Conservation (phyloP, 2,797 vertebrate genomes). For the Darevskia mixta region DNA sequence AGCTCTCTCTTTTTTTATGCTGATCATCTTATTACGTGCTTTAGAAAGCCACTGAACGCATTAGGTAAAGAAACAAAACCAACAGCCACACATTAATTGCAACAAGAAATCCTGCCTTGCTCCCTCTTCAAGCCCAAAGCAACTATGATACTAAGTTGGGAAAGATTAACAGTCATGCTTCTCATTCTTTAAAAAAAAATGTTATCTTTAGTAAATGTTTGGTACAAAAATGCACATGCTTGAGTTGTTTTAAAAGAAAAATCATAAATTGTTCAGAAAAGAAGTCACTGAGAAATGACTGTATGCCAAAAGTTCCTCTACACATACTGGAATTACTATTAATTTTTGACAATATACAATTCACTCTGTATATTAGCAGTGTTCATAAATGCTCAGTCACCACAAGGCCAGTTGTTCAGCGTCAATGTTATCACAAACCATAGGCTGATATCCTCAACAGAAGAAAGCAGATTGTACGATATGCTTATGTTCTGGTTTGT, state of each 20-base stretch:
- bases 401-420: background rate
- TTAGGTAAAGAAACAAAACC: conserved; percentile 52
- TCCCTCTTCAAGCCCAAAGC: conserved; percentile 9
- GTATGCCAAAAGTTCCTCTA: background rate
- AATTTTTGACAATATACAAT: background rate
- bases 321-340: background rate
- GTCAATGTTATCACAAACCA: background rate
- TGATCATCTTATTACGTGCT: conserved; percentile 59
- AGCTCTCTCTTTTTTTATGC: conserved; percentile 65
- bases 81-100: background rate
- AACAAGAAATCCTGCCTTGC: background rate
- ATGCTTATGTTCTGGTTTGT: background rate
- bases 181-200: background rate
- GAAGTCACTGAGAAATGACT: background rate
- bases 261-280: background rate
- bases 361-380: background rate
- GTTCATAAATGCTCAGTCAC: background rate
- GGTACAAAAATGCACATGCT: background rate
- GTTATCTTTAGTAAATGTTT: background rate
- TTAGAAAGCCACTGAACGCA: conserved; percentile 47
- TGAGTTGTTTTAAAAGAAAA: background rate
- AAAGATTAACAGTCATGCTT: background rate
- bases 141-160: conserved; percentile 13
- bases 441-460: background rate
- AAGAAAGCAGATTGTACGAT: background rate